A percentile compares a stretch with the other conserved stretches of the same genome.
Evolutionary conservation across 2,888 invertebrate species (phyloP).

Genomic region (Pristionchus exspectatus): DNA sequence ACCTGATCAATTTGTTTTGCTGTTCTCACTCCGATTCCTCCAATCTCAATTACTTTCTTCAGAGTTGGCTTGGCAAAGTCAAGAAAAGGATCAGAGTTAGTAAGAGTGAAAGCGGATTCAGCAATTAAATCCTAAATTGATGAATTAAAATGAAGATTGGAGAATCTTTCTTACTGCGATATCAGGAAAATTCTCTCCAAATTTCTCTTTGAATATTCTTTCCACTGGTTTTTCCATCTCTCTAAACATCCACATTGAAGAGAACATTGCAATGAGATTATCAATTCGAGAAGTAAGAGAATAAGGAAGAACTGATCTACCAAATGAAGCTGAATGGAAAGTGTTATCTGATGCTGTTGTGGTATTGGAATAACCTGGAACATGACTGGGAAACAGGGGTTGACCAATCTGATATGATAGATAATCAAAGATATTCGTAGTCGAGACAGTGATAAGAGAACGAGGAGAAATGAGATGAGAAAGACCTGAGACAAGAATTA

Average conservation of each 20-base stretch:
- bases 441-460: slow-evolving; percentile 18
- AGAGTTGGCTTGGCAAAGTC: slow-evolving; percentile 42
- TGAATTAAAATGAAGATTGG: too few relatives aligned
- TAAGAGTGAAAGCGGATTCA: background rate
- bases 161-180: background rate
- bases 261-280: slow-evolving; percentile 25
- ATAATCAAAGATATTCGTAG: slow-evolving; percentile 48
- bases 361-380: background rate
- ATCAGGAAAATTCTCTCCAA: slow-evolving; percentile 33
- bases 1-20: background rate
- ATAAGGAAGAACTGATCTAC: background rate
- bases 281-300: background rate
- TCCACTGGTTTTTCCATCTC: slow-evolving; percentile 13
- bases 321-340: slow-evolving; percentile 31
- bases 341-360: too few relatives aligned
- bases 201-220: slow-evolving; percentile 17
- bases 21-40: slow-evolving; percentile 42
- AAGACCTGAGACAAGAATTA: background rate
- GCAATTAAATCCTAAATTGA: slow-evolving; percentile 13
- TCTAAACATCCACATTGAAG: background rate
- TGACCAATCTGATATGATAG: slow-evolving; percentile 38
- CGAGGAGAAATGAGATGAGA: slow-evolving; percentile 24
- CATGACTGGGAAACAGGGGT: slow-evolving; percentile 26
- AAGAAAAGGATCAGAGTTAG: slow-evolving; percentile 39
- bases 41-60: slow-evolving; percentile 34